These are phyloP conservation scores for Distichodus sexfasciatus DNA, from an alignment of 2,797 vertebrate genomes.

Conservation along the genomic window DNA sequence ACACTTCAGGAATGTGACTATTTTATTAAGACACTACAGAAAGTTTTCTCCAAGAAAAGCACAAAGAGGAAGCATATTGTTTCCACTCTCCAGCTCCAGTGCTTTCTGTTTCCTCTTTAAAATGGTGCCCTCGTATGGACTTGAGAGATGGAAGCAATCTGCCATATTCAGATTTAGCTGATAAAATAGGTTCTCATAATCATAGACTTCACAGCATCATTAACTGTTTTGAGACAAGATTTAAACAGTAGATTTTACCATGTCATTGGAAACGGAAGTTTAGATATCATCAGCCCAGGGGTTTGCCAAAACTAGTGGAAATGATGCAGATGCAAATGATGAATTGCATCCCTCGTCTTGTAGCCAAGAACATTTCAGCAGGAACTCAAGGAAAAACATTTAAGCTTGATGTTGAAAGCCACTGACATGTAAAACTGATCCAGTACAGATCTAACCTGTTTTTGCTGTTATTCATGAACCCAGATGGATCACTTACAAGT, in stretches of 20 bases:
- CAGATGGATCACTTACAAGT: background rate
- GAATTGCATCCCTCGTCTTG: constrained; percentile 10
- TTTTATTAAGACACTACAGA: background rate
- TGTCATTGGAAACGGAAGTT: constrained; percentile 26
- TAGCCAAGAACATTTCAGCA: background rate
- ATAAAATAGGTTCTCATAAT: constrained; percentile 26
- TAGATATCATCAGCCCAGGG: constrained; percentile 24
- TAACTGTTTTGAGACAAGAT: constrained; percentile 37
- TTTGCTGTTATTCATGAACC: background rate
- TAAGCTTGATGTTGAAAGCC: background rate
- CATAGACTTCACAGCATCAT: constrained; percentile 15
- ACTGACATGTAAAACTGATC: background rate
- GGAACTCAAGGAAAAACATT: background rate
- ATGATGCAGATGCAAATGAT: constrained; percentile 32
- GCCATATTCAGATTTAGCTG: constrained; percentile 26
- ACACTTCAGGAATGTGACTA: background rate
- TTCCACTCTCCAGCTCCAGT: background rate
- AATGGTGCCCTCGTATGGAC: background rate
- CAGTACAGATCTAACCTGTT: background rate
- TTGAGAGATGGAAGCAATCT: constrained; percentile 39
- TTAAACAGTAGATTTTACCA: constrained; percentile 8
- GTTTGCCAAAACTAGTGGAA: constrained; percentile 27
- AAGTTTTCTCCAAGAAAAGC: background rate
- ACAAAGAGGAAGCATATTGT: background rate
- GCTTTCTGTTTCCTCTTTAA: background rate